Conservation (phyloP, 1,140 invertebrate genomes). For the Phymastichus coffea region DNA sequence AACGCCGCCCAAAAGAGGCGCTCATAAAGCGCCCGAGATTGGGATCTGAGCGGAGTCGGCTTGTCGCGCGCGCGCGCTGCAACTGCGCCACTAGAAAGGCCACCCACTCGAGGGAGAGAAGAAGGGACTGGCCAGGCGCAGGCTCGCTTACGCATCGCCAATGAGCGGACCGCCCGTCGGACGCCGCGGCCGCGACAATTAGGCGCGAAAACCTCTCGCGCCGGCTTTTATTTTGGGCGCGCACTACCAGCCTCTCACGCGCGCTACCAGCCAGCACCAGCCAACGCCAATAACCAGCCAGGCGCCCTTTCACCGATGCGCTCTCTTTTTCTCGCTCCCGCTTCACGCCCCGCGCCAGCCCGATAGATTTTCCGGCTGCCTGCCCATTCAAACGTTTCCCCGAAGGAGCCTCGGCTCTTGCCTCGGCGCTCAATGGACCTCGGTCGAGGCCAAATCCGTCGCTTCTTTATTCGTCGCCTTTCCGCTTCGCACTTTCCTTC, state of each 20-base stretch:
- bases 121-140: background rate
- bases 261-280: too few species aligned
- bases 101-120: too few species aligned
- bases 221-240: background rate
- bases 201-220: background rate
- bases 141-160: background rate
- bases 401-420: background rate
- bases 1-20: too few species aligned
- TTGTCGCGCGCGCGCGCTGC: constrained; percentile 2
- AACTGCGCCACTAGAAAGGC: background rate
- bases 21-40: background rate
- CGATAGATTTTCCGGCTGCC: constrained; percentile 8
- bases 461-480: background rate
- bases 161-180: constrained; percentile 5
- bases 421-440: constrained; percentile 10
- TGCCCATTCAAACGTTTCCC: background rate
- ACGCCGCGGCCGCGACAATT: constrained; percentile 17
- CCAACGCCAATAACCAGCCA: background rate
- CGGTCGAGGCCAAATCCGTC: too few species aligned
- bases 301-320: background rate
- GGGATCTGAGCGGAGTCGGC: constrained; percentile 11
- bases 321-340: background rate
- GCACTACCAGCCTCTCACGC: too few species aligned
- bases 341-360: too few species aligned
- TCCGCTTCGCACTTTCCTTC: background rate